Evolutionary conservation across 2,113 vertebrate species (phyloP).

Genomic region (Nerophis lumbriciformis): DNA sequence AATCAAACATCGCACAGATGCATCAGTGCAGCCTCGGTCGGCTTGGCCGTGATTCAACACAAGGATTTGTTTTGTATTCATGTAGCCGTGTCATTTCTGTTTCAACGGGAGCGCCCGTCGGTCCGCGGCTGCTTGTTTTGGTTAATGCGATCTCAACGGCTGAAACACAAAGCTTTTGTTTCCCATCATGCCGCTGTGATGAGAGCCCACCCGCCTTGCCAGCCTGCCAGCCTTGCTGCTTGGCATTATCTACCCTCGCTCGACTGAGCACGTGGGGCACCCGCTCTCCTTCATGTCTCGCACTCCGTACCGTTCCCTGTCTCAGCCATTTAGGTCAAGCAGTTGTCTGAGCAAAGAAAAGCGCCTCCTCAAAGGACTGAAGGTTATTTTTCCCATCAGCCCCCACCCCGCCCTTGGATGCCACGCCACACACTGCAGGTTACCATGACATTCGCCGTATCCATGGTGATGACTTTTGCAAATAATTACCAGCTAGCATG

Average conservation of each 20-base stretch:
- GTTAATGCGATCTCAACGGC: slow-evolving; percentile 53
- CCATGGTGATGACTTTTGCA: slow-evolving; percentile 52
- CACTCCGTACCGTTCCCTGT: slow-evolving; percentile 35
- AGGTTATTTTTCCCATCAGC: slow-evolving; percentile 33
- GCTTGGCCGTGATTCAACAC: slow-evolving; percentile 10
- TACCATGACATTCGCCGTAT: slow-evolving; percentile 35
- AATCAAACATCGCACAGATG: background rate
- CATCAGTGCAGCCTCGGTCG: slow-evolving; percentile 1
- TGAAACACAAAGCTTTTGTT: slow-evolving; percentile 62
- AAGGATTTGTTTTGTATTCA: slow-evolving; percentile 19
- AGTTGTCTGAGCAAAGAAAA: slow-evolving; percentile 25
- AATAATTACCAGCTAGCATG: slow-evolving; percentile 32
- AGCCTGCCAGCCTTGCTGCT: slow-evolving; percentile 60
- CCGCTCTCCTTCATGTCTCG: slow-evolving; percentile 17
- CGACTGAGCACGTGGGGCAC: slow-evolving; percentile 39
- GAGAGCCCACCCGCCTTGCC: slow-evolving; percentile 59
- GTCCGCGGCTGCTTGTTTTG: slow-evolving; percentile 54
- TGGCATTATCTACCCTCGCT: slow-evolving; percentile 58
- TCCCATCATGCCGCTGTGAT: slow-evolving; percentile 50
- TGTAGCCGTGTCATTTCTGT: slow-evolving; percentile 30
- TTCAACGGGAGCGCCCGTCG: slow-evolving; percentile 27
- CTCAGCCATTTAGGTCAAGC: slow-evolving; percentile 42
- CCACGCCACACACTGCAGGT: slow-evolving; percentile 33
- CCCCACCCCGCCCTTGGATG: slow-evolving; percentile 8
- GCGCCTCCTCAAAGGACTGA: slow-evolving; percentile 20